Evolutionary conservation across 2,888 invertebrate species (phyloP), one percentile per base, ranked within the genome.

Genomic region (Macrophya alboannulata): DNA sequence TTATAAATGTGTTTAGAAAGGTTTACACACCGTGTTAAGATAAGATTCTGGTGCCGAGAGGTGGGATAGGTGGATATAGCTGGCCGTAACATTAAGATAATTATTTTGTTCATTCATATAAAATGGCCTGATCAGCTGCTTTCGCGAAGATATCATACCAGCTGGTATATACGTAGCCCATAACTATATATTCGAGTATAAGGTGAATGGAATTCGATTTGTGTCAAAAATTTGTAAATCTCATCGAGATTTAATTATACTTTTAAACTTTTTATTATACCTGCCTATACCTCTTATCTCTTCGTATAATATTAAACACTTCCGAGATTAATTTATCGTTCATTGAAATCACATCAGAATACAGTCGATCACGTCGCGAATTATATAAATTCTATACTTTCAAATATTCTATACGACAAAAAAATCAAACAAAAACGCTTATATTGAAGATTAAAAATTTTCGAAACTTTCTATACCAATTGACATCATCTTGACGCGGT

Each of bases 11-110:
- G 62, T 62, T 21, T 62, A 62, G 25, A 62, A 62, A 62, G 62
- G 62, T 62, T 25, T 12, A 62, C 62, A 62, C 25, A 62, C 62
- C 25, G 21, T 62, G 62, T 62, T 62, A 62, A 62, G 62, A 62
- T 62, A 62, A 62, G 62, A 55, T 55, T 55, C 55, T 31, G 1
- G 1, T 31, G 3, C 3, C 31, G 31, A 31, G 55, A 8, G 8
- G n/a, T 2, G 55, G n/a, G 6, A 17, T 55, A 55, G 55, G 17
- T 55, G 1, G 31, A 3, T 31, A 31, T 31, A 48, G 3, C 3
- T 48, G 48, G 62, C 62, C 62, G n/a, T 55, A 55, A 6, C 6
- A 55, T 55, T 55, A n/a, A 55, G 55, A n/a, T 55, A 55, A 55
- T 55, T 55, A 55, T 55, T 55, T 55, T 17, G 55, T 55, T n/a